Percentiles rank a stretch among this genome's conserved stretches.
Conservation (phyloP, 2,113 vertebrate species). For the Paraplagusia blochii region DNA sequence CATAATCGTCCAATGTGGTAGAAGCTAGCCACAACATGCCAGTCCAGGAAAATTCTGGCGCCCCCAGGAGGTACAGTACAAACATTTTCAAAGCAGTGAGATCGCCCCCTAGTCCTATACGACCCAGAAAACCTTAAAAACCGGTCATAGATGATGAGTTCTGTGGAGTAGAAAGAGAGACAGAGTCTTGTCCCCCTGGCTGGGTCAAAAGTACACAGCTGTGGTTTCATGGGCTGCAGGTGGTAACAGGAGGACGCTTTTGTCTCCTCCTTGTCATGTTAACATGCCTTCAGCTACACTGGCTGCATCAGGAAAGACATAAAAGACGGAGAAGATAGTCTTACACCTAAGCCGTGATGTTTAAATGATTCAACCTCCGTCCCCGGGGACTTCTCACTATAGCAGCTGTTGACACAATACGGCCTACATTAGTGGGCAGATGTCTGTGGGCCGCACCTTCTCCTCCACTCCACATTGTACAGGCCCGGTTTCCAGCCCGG, state of each 20-base stretch:
- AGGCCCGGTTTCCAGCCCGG: constrained; percentile 29
- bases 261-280: constrained; percentile 30
- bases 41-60: too few species aligned
- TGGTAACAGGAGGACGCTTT: neutral
- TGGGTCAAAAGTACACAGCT: too few species aligned
- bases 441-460: constrained; percentile 65
- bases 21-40: too few species aligned
- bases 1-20: too few species aligned
- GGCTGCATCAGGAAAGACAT: constrained; percentile 24
- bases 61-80: too few species aligned
- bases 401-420: constrained; percentile 71
- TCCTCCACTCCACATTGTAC: constrained; percentile 46
- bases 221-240: constrained; percentile 8
- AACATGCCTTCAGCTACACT: constrained; percentile 34
- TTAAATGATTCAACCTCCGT: constrained; percentile 47
- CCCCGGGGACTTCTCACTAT: constrained; percentile 39
- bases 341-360: constrained; percentile 50
- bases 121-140: too few species aligned
- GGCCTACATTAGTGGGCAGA: constrained; percentile 60
- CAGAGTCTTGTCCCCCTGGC: too few species aligned
- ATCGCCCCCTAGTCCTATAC: too few species aligned
- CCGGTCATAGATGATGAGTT: too few species aligned
- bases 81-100: too few species aligned
- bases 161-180: too few species aligned
- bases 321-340: constrained; percentile 31